Base-by-base conservation (phyloP, 2,888 invertebrate species). In the Amiota minor region DNA sequence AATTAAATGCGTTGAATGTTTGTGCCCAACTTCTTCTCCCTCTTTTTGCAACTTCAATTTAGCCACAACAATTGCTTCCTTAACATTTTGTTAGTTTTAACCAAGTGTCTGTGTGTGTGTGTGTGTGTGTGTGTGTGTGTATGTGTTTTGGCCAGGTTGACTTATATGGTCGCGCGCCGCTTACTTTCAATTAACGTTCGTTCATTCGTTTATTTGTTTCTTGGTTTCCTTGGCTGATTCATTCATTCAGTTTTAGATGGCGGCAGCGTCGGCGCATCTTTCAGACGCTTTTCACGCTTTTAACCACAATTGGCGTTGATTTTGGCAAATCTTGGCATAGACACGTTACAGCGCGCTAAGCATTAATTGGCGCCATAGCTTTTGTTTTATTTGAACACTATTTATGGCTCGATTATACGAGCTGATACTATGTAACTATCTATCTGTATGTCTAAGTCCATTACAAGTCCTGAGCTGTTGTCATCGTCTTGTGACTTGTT, bases 321-420 rank as follows among this genome's bases (percentile, higher is more conserved):
- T 68, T 68, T 50, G 67, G 67, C 67, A 68, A 53, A 68, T 68
- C 50, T 49, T n/a, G 14, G 23, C 65, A 55, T 35, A 14, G 14
- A 67, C 47, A 16, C 11, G 23, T 65, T 18, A 50, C 12, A 50
- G 14, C 53, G 53, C 12, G 53, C 53, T n/a, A 50, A 46, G 67
- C 67, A 53, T 68, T 68, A 68, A 68, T 68, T 68, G 67, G 67
- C 67, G 67, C 67, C 67, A 68, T 12, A 20, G 35, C 50, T 45
- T 62, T 62, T 18, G 59, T 47, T 64, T 65, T 65, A 0, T 47
- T 16, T 49, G 47, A 18, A 18, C 49, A 11, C 23, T 20, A 11
- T 49, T 62, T 62, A 45, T 67, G 59, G 20, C 18, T 59, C 20
- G 53, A 65, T 49, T 49, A 68, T 50, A 68, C 53, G 67, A 68